Conservation (phyloP, 2,113 vertebrate genomes). For the Aepyceros melampus region DNA sequence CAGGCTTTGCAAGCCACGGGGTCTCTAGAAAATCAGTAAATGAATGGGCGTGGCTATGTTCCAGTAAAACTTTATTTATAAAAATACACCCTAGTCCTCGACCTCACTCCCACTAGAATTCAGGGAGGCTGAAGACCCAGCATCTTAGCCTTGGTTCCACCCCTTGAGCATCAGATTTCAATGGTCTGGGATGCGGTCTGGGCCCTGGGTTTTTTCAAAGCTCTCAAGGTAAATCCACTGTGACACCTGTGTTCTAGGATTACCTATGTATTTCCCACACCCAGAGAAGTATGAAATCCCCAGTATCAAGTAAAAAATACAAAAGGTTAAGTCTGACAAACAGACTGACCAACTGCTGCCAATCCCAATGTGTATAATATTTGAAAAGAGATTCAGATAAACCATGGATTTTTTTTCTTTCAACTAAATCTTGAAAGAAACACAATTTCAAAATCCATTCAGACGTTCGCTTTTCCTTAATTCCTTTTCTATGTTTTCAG, state of each 20-base stretch:
- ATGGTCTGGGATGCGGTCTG: neutral
- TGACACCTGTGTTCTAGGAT: neutral
- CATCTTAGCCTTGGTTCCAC: too few relatives aligned
- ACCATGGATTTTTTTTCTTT: neutral
- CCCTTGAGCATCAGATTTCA: neutral
- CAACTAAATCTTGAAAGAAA: conserved; percentile 7
- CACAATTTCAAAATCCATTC: neutral
- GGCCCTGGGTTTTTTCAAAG: neutral
- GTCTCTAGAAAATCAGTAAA: neutral
- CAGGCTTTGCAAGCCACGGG: neutral
- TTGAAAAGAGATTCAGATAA: neutral
- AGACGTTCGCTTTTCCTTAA: neutral
- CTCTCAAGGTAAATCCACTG: neutral
- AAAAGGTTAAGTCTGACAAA: neutral
- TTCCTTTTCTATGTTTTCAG: neutral
- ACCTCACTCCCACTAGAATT: neutral
- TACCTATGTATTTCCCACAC: neutral
- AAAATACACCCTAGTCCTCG: neutral
- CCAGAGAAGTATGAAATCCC: neutral
- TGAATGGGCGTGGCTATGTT: neutral
- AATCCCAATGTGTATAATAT: neutral
- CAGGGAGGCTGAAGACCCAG: neutral
- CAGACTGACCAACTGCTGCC: neutral
- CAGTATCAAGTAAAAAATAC: neutral
- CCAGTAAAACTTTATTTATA: conserved; percentile 13